Base-by-base conservation (phyloP, 2,797 vertebrate species). In the Channallabes apus region DNA sequence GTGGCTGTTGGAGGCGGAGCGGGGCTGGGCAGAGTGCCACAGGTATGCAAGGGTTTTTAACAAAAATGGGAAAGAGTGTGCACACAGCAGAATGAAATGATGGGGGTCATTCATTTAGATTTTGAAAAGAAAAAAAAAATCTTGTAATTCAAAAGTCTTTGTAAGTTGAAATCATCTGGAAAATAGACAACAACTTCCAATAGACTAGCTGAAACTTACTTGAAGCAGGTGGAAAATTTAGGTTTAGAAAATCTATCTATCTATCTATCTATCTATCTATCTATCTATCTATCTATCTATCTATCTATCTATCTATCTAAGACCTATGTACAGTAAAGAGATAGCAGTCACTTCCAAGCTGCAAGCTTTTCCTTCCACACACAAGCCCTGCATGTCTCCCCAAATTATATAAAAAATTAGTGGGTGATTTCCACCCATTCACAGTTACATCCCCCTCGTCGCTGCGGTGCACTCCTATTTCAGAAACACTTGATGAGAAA, bases 1-100 rank as follows among this genome's bases (percentile, higher is more conserved):
- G 95, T 98, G 92, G 97, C 97, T 89, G 96, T 99, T 90, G 97
- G 97, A 92, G 97, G 97, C 88, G 97, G 97, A 92, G 95, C 97
- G 18, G 96, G 97, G 92, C 95, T 97, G 93, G 97, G 97, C 84
- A 95, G 97, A 93, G 97, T 97, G 92, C 97, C 97, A 92, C 97
- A 98, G 97, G 97, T 98, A 95, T 89, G 84, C 17, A 4, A 72
- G 32, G n/a, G 29, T 85, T 71, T 82, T 72, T 76, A 32, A 35
- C 69, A 68, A 20, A 73, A 78, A 71, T 72, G 41, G 35, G 9
- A 46, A 51, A 77, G 61, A 59, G 20, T 27, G 59, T n/a, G 35
- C 24, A 68, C 32, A 72, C 12, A 77, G 84, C 58, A 71, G 54
- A 27, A 72, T 54, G 27, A 80, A 41, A 75, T n/a, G 59, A 46